Conservation (phyloP, 2,797 vertebrate species). For the Lepus townsendii region DNA sequence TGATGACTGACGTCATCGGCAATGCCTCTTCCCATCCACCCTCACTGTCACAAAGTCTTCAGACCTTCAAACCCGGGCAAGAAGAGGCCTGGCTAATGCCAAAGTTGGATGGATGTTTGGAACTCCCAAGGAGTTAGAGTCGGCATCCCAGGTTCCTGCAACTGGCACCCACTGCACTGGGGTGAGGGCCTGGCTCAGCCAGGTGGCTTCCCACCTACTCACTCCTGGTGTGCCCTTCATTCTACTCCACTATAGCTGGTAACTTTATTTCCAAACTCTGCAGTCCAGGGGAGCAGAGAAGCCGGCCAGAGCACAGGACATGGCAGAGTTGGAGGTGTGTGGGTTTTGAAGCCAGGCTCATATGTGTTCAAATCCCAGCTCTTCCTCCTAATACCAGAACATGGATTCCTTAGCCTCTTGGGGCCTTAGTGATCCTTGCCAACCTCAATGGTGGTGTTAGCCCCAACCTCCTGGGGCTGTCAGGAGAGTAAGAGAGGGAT, state of each 20-base stretch:
- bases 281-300: neutral
- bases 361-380: neutral
- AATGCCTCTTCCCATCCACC: neutral
- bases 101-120: neutral
- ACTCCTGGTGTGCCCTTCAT: neutral
- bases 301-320: neutral
- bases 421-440: neutral
- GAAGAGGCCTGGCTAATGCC: neutral
- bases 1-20: neutral
- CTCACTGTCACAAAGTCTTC: neutral
- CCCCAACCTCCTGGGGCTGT: neutral
- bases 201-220: neutral
- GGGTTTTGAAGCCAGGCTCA: neutral
- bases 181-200: neutral
- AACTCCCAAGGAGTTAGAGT: neutral
- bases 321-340: fast-evolving
- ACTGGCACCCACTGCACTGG: neutral
- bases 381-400: neutral
- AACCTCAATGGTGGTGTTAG: neutral
- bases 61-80: neutral
- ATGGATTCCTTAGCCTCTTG: neutral
- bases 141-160: neutral
- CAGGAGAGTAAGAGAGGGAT: neutral
- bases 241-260: too few relatives aligned
- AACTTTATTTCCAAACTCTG: neutral